Evolutionary conservation across 2,888 invertebrate genomes (phyloP), one percentile per base, ranked within the genome.

Genomic region (Mycalesis mineus): DNA sequence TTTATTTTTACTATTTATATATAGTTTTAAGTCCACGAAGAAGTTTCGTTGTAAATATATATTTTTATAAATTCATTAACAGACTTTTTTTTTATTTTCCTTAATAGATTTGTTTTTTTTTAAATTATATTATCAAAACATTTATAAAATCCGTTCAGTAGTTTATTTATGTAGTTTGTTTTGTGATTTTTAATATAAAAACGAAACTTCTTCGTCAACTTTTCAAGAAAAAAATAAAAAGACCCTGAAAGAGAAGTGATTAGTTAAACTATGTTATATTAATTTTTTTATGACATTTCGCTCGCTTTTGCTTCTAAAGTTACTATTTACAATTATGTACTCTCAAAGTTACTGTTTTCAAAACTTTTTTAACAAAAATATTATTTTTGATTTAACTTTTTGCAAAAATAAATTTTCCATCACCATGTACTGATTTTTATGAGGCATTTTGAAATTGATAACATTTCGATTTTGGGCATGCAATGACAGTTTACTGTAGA

Each of bases 241-340:
- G 52, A 57, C 52, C 63, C 63, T 63, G 62, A 54, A 62, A 62
- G 55, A 56, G 55, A 62, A 58, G 58, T 47, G n/a, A 60, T 62
- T 58, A 60, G 60, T 60, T 17, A 29, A 22, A 44, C 48, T 39
- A 41, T 36, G 33, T 44, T 45, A 36, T 15, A 47, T 17, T 48
- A 51, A 28, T 55, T 55, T 36, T 17, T 11, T 33, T 33, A 15
- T n/a, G 31, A 47, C 14, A 33, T 17, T 44, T 44, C 14, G 14
- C 39, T 13, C 14, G 39, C 13, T 14, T 39, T 14, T 13, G 9
- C 40, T 41, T 47, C 28, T 47, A 47, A 31, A 15, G 8, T 47
- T 11, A 28, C 39, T 39, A 42, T 42, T 42, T 22, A 33, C 39
- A 47, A 15, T 17, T 44, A 22, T 22, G 22, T 36, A 33, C 3